phyloP scores from a whole-genome alignment of 2,797 vertebrate genomes.

The Acanthiza pusilla region DNA sequence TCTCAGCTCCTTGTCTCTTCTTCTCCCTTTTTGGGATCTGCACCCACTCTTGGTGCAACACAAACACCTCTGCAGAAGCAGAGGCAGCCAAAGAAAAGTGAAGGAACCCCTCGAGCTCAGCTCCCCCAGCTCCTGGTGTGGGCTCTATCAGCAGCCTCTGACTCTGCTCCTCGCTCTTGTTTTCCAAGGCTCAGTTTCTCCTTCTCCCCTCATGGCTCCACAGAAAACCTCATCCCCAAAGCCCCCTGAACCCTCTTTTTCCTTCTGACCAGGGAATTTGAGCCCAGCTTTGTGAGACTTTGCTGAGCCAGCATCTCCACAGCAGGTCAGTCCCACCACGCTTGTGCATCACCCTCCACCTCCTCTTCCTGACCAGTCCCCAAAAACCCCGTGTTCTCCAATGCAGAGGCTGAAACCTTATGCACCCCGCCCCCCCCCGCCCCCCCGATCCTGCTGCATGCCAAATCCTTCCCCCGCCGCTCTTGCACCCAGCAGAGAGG shows the following conservation, averaged over 20 bases:
- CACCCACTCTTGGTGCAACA: fast-evolving
- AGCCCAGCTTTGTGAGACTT: background rate
- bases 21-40: background rate
- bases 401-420: fast-evolving
- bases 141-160: background rate
- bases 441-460: fast-evolving
- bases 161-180: background rate
- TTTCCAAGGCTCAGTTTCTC: background rate
- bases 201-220: background rate
- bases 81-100: background rate
- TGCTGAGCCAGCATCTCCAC: background rate
- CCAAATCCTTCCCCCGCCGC: background rate
- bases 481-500: background rate
- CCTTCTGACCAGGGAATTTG: background rate
- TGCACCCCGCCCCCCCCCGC: fast-evolving
- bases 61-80: background rate
- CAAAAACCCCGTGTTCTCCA: fast-evolving
- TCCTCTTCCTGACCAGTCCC: background rate
- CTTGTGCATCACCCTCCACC: background rate
- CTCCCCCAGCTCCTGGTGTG: background rate
- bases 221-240: background rate
- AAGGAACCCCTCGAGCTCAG: background rate
- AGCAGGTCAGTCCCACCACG: fast-evolving
- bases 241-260: fast-evolving
- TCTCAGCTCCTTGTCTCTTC: background rate